phyloP scores from a whole-genome alignment of 2,797 vertebrate species.

The Girardinus metallicus region DNA sequence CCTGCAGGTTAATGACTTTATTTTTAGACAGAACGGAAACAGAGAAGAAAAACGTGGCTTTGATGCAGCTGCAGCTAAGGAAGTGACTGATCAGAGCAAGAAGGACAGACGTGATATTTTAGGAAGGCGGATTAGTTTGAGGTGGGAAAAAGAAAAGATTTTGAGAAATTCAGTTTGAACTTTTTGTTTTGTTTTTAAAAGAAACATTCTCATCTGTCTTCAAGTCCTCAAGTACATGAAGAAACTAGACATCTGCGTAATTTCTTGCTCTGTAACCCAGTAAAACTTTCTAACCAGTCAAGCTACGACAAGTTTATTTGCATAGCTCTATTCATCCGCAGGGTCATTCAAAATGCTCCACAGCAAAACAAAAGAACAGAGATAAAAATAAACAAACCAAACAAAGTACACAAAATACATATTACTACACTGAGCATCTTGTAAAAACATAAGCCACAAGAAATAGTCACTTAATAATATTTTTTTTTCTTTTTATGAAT shows the following conservation, averaged over 20 bases:
- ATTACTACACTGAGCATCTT: not conserved
- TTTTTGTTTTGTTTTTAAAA: constrained; percentile 14
- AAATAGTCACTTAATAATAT: not conserved
- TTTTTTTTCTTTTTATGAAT: not conserved
- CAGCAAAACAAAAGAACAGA: not conserved
- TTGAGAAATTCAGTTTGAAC: constrained; percentile 21
- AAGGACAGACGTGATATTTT: constrained; percentile 50
- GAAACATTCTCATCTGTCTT: not conserved
- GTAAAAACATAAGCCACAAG: not conserved
- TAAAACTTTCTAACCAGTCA: not conserved
- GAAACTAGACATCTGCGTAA: not conserved
- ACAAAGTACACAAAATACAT: not conserved
- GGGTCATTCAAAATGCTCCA: not conserved
- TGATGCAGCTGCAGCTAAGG: constrained; percentile 72
- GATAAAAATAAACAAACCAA: too few species aligned
- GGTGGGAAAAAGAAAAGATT: constrained; percentile 30
- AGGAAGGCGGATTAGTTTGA: constrained; percentile 38
- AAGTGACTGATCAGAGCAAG: constrained; percentile 52
- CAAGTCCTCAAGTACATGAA: not conserved
- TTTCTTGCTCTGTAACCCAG: not conserved
- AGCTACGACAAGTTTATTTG: not conserved
- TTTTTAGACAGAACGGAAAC: constrained; percentile 76
- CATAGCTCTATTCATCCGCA: not conserved
- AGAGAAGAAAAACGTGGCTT: constrained; percentile 65
- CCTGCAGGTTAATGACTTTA: constrained; percentile 81